These are phyloP conservation scores for Sarcophaga carnaria DNA, from an alignment of 2,888 invertebrate genomes.

Conservation along the genomic window DNA sequence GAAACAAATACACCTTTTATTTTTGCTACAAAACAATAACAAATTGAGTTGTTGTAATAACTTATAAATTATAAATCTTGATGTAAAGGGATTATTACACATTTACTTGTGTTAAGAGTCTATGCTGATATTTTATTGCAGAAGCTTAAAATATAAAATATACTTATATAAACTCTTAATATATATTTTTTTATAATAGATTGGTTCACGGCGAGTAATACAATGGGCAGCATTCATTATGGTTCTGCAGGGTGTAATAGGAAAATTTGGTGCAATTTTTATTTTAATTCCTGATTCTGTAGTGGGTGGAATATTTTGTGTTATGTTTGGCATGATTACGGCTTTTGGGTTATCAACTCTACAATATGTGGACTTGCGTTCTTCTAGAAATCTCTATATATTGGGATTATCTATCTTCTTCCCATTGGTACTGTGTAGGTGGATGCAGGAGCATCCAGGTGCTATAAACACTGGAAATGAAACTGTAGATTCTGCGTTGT, in stretches of 20 bases:
- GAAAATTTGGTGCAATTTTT: slow-evolving; percentile 90
- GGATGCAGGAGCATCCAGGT: slow-evolving; percentile 86
- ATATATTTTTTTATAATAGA: slow-evolving; percentile 80
- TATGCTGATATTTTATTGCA: too few species aligned
- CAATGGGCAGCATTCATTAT: slow-evolving; percentile 89
- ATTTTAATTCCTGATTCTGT: slow-evolving; percentile 92
- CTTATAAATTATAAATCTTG: too few species aligned
- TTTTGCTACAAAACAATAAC: too few species aligned
- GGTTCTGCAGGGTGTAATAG: slow-evolving; percentile 88
- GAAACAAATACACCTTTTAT: too few species aligned
- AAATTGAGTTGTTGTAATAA: too few species aligned
- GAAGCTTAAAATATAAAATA: too few species aligned
- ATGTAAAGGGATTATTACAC: too few species aligned
- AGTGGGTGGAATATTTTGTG: slow-evolving; percentile 90
- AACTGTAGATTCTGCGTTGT: slow-evolving; percentile 86
- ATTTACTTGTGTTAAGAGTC: too few species aligned
- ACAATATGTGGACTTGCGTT: slow-evolving; percentile 91
- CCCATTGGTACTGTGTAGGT: slow-evolving; percentile 89
- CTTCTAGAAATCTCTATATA: slow-evolving; percentile 93
- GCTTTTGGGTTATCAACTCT: slow-evolving; percentile 90
- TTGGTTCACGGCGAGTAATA: slow-evolving; percentile 90
- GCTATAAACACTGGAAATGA: slow-evolving; percentile 86
- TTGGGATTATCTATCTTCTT: slow-evolving; percentile 94
- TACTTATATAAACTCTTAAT: not conserved
- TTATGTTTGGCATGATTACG: slow-evolving; percentile 92